Base-by-base conservation (phyloP, 1,140 invertebrate genomes). In the Habropoda laboriosa region DNA sequence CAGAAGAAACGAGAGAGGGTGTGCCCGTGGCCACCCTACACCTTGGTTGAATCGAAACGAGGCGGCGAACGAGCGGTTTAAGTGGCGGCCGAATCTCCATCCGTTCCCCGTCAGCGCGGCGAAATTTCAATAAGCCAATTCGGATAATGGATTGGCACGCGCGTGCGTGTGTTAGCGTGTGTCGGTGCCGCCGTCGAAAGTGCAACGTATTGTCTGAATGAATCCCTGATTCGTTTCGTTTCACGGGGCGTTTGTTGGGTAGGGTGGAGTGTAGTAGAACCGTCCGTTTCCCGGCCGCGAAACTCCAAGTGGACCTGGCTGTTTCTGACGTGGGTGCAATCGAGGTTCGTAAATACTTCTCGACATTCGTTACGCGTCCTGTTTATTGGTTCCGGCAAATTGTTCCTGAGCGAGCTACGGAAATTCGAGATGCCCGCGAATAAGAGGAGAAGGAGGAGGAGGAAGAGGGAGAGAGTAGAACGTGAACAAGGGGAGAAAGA, bases 61-160 rank as follows among this genome's bases (percentile, higher is more conserved):
- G 35, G 21, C 42, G 40, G 40, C 8, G 38, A 21, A 42, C 45
- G 71, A 64, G 64, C 63, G 27, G 42, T 67, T 55, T 86, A 89
- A 90, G 88, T 91, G 89, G 86, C 68, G 88, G 90, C 84, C 89
- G 90, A 89, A 89, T 91, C 90, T 88, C 91, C 91, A 92, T 92
- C 90, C 89, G 90, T 92, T 92, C 86, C 82, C 89, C 90, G 91
- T 92, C 90, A 89, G 86, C 24, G 63, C 77, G 68, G 86, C 86
- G 89, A 92, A 92, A 92, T 92, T 92, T 92, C 92, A 92, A 92
- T 92, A 92, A 92, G 92, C 91, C 92, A 92, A 92, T 92, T 91
- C 90, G 88, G 85, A 89, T 92, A 92, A 92, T 92, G 91, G 92
- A 92, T 92, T 89, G 90, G 88, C 89, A 90, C 87, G 87, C 90